Evolutionary conservation across 30 jellyfish, hydroid and myxozoan species (phyloP).

Genomic region (Nemopilema nomurai): DNA sequence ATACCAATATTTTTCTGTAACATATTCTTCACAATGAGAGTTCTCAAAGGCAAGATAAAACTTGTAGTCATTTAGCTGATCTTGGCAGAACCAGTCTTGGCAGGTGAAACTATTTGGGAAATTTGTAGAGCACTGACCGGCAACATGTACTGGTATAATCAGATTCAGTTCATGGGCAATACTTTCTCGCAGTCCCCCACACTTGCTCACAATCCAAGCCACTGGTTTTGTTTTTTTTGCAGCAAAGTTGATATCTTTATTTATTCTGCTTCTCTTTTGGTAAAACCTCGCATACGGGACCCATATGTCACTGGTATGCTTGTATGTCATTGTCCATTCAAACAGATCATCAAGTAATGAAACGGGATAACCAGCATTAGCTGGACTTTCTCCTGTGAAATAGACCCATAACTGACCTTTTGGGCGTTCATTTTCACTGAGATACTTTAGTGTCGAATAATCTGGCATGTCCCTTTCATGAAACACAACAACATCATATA

Average conservation of each 20-base stretch:
- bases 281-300: slow-evolving; percentile 81
- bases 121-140: slow-evolving; percentile 73
- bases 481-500: slow-evolving; percentile 54
- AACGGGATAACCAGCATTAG: slow-evolving; percentile 25
- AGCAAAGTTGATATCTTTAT: slow-evolving; percentile 57
- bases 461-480: slow-evolving; percentile 69
- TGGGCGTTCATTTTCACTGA: slow-evolving; percentile 34
- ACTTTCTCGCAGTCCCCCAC: slow-evolving; percentile 83
- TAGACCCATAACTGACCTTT: slow-evolving; percentile 67
- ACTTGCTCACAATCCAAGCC: slow-evolving; percentile 88
- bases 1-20: slow-evolving; percentile 94
- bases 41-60: slow-evolving; percentile 91
- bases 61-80: slow-evolving; percentile 48
- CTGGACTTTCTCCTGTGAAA: slow-evolving; percentile 66
- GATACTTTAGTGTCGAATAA: slow-evolving; percentile 4
- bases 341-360: slow-evolving; percentile 18
- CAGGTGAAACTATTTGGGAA: slow-evolving; percentile 55
- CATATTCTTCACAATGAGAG: slow-evolving; percentile 81
- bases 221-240: slow-evolving; percentile 41
- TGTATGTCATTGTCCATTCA: slow-evolving; percentile 97
- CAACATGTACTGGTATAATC: slow-evolving; percentile 68
- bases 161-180: slow-evolving; percentile 66
- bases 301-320: slow-evolving; percentile 81
- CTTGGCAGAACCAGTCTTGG: slow-evolving; percentile 32
- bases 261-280: slow-evolving; percentile 4